A percentile compares a stretch with the other conserved stretches of the same genome.
These are phyloP conservation scores for Podabrus alpinus DNA, from an alignment of 2,888 invertebrate genomes.

Conservation along the genomic window DNA sequence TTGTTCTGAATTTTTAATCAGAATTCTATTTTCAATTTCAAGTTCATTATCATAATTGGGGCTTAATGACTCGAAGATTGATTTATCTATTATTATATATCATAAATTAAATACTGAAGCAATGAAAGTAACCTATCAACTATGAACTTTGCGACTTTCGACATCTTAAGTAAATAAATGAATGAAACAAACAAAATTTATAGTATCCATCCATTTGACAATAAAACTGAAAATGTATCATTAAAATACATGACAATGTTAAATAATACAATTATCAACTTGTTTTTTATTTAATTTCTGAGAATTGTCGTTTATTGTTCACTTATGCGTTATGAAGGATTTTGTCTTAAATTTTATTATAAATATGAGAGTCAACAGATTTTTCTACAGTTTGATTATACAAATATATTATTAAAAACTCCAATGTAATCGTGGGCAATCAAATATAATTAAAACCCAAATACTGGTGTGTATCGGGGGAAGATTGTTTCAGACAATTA, in stretches of 20 bases:
- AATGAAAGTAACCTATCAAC: not conserved
- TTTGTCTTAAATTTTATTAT: too few relatives aligned
- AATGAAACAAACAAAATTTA: not conserved
- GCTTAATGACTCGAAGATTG: not conserved
- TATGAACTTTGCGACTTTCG: not conserved
- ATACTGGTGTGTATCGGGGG: too few relatives aligned
- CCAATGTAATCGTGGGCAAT: too few relatives aligned
- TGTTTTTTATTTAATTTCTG: not conserved
- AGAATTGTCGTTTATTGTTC: too few relatives aligned
- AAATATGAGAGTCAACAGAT: too few relatives aligned
- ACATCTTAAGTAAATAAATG: not conserved
- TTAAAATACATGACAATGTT: not conserved
- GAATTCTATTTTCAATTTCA: not conserved
- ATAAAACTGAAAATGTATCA: not conserved
- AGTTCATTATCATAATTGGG: not conserved
- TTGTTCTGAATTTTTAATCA: not conserved
- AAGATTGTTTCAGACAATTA: too few relatives aligned
- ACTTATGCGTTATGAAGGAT: too few relatives aligned
- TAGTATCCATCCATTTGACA: not conserved
- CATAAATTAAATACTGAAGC: not conserved
- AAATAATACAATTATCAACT: not conserved
- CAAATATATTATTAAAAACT: too few relatives aligned
- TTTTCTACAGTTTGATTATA: too few relatives aligned
- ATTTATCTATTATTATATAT: not conserved
- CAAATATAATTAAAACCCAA: too few relatives aligned